Base-by-base conservation (phyloP, 2,797 vertebrate species). In the Enoplosus armatus region DNA sequence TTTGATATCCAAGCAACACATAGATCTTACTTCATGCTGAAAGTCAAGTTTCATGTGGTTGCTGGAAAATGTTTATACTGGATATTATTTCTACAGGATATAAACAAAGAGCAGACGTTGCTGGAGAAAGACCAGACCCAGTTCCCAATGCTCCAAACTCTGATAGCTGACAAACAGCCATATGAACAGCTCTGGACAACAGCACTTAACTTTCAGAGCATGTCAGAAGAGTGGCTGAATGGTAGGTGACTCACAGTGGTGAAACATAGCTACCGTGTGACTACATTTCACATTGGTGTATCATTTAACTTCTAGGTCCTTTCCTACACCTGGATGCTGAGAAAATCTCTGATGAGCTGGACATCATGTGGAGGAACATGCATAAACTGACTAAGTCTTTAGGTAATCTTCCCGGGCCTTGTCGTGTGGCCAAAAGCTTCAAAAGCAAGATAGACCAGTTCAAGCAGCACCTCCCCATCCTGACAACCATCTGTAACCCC, bases 161-260 rank as follows among this genome's bases (percentile, higher is more conserved):
- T 97, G 82, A 93, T 97, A 60, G 75, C 62, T 74, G 95, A 93
- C 70, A 98, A 97, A 90, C 92, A 95, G 56, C 96, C 96, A 0
- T 97, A 94, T 27, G 97, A 98, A 51, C 96, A 97, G 85, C 96
- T 99, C 48, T 99, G 98, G 97, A 77, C 74, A 64, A 98, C 96
- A 0, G 95, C 94, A 0, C 94, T 97, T 0, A 89, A 94, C 82
- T 98, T 98, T 86, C 93, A 96, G 64, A 93, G 5, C 76, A 96
- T 95, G 89, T 97, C 96, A 9, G 96, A 98, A 50, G 90, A 94
- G 12, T 99, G 98, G 98, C 95, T 98, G 95, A 96, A 96, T 22
- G 97, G 98, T 99, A 90, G 72, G 87, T 58, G 58, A 69, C 43
- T 63, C n/a, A 15, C 26, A 39, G 4, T 16, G 1, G 3, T 22